Evolutionary conservation across 2,797 vertebrate genomes (phyloP).

Genomic region (Kryptopterus vitreolus): DNA sequence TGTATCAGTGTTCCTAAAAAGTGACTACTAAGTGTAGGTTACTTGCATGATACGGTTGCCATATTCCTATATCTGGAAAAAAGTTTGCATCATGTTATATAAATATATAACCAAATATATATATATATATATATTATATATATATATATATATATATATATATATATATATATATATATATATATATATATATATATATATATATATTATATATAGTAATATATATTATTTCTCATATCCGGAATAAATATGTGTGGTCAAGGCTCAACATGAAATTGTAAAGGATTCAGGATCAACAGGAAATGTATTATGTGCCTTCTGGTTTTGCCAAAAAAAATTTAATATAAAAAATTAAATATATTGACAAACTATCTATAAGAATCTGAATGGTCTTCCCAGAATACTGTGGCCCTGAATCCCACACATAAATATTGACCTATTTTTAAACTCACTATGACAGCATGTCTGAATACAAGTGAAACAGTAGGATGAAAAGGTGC

Average conservation of each 20-base stretch:
- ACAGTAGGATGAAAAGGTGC: not conserved
- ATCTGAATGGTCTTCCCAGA: not conserved
- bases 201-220: too few relatives aligned
- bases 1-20: not conserved
- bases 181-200: too few relatives aligned
- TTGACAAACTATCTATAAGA: not conserved
- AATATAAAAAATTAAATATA: not conserved
- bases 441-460: not conserved
- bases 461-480: not conserved
- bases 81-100: too few relatives aligned
- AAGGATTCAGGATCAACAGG: too few relatives aligned
- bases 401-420: not conserved
- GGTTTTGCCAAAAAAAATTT: not conserved
- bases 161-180: too few relatives aligned
- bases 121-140: too few relatives aligned
- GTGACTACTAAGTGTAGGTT: not conserved
- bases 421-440: not conserved
- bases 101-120: too few relatives aligned
- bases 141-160: too few relatives aligned
- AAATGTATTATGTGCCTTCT: not conserved
- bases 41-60: not conserved
- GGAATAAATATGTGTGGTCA: not conserved
- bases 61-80: not conserved
- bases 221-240: too few relatives aligned
- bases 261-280: too few relatives aligned